A percentile compares a stretch with the other conserved stretches of the same genome.
Evolutionary conservation across 1,140 invertebrate genomes (phyloP).

Genomic region (Trichonephila clavipes): DNA sequence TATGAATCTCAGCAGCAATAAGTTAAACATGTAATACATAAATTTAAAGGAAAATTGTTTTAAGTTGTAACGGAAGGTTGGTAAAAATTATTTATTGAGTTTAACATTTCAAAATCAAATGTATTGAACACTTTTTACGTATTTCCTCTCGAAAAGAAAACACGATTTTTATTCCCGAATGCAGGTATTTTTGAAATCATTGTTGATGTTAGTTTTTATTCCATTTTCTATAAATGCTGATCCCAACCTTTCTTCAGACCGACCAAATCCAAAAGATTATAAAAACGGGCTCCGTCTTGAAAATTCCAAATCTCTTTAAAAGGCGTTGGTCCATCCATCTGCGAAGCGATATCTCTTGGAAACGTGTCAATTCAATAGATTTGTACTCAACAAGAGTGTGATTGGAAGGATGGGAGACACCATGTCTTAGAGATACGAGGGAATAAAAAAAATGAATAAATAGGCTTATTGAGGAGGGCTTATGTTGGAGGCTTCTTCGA

Average conservation of each 20-base stretch:
- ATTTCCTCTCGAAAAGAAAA: not conserved
- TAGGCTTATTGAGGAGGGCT: slow-evolving; percentile 35
- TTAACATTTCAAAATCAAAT: not conserved
- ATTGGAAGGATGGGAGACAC: not conserved
- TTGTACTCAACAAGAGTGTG: slow-evolving; percentile 48
- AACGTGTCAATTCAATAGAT: slow-evolving; percentile 72
- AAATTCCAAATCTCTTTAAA: slow-evolving; percentile 67
- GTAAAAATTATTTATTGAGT: not conserved
- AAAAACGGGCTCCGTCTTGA: slow-evolving; percentile 36
- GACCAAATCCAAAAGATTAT: slow-evolving; percentile 44
- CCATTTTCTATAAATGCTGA: slow-evolving; percentile 37
- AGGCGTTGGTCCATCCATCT: slow-evolving; percentile 21
- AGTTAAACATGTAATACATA: no score
- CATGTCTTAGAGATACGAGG: not conserved
- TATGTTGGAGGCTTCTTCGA: not conserved
- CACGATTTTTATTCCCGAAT: not conserved
- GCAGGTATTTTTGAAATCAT: slow-evolving; percentile 13
- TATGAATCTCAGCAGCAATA: no score
- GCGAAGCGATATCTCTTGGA: slow-evolving; percentile 13
- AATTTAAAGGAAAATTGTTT: not conserved
- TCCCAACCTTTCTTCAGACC: not conserved
- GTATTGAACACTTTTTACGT: not conserved
- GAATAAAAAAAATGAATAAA: slow-evolving; percentile 37
- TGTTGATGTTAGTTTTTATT: slow-evolving; percentile 26
- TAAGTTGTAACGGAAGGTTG: not conserved